phyloP scores from a whole-genome alignment of 2,113 vertebrate species.

The Prochilodus magdalenae region DNA sequence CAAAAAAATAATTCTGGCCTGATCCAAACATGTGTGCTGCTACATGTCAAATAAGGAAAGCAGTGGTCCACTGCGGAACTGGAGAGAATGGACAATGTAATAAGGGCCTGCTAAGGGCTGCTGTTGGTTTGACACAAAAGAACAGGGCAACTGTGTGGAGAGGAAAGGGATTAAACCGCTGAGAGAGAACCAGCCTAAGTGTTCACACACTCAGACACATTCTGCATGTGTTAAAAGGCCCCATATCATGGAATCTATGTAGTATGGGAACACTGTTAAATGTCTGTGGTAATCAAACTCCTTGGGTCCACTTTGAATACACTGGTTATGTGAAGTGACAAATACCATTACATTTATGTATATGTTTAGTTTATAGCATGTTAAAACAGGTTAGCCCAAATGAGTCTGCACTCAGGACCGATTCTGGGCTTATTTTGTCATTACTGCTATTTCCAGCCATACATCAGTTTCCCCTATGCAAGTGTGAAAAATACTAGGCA shows the following conservation, averaged over 20 bases:
- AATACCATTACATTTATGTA: neutral
- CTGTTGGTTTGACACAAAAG: neutral
- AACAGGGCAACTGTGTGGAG: neutral
- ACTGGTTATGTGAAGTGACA: neutral
- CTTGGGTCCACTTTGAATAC: no score
- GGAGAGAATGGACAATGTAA: neutral
- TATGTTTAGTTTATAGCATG: no score
- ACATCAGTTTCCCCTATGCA: no score
- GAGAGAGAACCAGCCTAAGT: neutral
- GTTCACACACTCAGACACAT: neutral
- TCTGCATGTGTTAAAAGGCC: neutral
- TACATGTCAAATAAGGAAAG: neutral
- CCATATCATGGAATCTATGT: neutral
- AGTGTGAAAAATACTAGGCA: no score
- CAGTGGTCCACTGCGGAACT: neutral
- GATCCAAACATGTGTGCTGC: neutral
- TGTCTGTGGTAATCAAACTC: no score
- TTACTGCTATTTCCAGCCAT: no score
- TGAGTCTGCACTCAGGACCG: no score
- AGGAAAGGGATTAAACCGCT: neutral
- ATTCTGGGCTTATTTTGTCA: no score
- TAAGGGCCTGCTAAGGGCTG: neutral
- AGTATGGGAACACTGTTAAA: no score
- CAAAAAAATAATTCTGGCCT: neutral
- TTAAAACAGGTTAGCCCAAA: no score